Evolutionary conservation across 2,888 invertebrate species (phyloP).

Genomic region (Tetanocera ferruginea): DNA sequence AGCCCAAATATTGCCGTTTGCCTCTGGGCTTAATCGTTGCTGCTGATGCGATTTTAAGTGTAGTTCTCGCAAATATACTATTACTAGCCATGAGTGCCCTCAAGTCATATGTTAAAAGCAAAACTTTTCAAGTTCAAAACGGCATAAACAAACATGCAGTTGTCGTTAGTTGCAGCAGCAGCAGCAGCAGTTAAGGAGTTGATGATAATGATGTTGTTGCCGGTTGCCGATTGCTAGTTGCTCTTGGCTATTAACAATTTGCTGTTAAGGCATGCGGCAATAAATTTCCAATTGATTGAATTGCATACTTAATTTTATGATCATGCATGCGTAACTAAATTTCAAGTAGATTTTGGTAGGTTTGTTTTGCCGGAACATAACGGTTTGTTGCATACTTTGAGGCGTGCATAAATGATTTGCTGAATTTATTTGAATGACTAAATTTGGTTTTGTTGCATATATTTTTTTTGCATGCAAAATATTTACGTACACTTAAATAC

Average conservation of each 20-base stretch:
- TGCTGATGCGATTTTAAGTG: not conserved
- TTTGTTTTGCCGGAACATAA: not conserved
- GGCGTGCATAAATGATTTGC: not conserved
- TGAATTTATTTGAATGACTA: not conserved
- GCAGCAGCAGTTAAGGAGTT: not conserved
- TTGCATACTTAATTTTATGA: not conserved
- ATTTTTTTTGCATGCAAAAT: not conserved
- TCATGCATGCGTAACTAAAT: slow-evolving; percentile 2
- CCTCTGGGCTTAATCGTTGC: not conserved
- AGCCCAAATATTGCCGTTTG: not conserved
- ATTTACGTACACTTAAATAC: too few species aligned
- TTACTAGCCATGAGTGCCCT: not conserved
- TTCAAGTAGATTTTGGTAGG: not conserved
- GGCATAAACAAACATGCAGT: not conserved
- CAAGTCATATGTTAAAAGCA: not conserved
- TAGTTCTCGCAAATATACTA: not conserved
- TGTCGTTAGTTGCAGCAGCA: not conserved
- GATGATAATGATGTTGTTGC: not conserved
- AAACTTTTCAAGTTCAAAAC: slow-evolving; percentile 9
- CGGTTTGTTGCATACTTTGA: not conserved
- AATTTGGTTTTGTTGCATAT: not conserved
- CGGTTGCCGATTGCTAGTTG: not conserved
- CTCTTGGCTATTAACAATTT: not conserved
- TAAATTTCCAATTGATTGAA: slow-evolving; percentile 14
- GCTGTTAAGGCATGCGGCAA: not conserved